Percentiles rank a stretch among this genome's conserved stretches.
Evolutionary conservation across 2,888 invertebrate species (phyloP).

Genomic region (Dryocosmus kuriphilus): DNA sequence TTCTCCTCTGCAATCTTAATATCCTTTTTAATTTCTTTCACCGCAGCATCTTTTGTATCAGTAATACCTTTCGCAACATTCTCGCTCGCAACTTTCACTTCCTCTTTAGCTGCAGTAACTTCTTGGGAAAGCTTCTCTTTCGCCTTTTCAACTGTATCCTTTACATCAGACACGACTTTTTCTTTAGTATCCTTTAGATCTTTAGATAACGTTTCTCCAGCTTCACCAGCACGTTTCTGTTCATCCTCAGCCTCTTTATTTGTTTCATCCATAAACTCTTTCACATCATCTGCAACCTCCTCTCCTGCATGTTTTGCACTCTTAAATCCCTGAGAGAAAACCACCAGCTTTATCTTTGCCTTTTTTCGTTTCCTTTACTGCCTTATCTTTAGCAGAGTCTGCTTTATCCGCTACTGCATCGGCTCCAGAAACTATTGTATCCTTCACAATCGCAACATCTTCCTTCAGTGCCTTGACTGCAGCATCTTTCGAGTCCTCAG

Average conservation of each 20-base stretch:
- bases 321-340: conserved; percentile 62
- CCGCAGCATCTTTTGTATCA: conserved; percentile 76
- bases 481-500: conserved; percentile 6
- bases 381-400: conserved; percentile 36
- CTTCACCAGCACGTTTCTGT: conserved; percentile 54
- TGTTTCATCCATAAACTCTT: conserved; percentile 63
- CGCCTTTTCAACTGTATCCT: conserved; percentile 48
- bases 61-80: conserved; percentile 48
- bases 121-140: conserved; percentile 53
- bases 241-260: conserved; percentile 61
- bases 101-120: conserved; percentile 51
- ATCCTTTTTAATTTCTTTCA: conserved; percentile 75
- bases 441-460: conserved; percentile 29
- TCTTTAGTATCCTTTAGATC: conserved; percentile 36
- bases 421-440: conserved; percentile 24
- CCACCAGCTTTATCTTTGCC: conserved; percentile 52
- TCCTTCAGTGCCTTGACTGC: conserved; percentile 72
- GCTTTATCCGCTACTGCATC: conserved; percentile 22
- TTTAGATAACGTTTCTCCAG: conserved; percentile 28
- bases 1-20: conserved; percentile 44
- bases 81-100: conserved; percentile 49
- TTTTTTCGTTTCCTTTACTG: conserved; percentile 47
- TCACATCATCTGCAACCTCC: conserved; percentile 59
- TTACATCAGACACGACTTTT: conserved; percentile 42
- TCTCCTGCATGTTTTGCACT: conserved; percentile 64